Evolutionary conservation across 2,797 vertebrate genomes (phyloP).

Genomic region (Parambassis ranga): DNA sequence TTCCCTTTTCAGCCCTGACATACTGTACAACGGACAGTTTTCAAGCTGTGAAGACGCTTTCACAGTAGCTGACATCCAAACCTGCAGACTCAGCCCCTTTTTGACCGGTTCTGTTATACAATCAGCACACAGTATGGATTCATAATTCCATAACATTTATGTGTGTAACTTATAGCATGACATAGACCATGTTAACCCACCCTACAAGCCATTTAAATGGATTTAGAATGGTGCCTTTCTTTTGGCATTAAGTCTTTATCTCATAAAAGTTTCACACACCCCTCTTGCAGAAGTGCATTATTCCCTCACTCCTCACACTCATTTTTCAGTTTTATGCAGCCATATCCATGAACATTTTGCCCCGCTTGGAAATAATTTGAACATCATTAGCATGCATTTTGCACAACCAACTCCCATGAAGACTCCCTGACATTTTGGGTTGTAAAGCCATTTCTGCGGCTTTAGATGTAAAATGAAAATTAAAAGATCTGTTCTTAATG

Average conservation of each 20-base stretch:
- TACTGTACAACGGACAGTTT: slow-evolving; percentile 15
- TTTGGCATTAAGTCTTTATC: slow-evolving; percentile 10
- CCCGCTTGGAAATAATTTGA: neutral
- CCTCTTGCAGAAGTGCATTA: slow-evolving; percentile 23
- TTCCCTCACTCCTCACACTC: slow-evolving; percentile 26
- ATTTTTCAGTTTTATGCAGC: slow-evolving; percentile 24
- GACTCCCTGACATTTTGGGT: slow-evolving; percentile 8
- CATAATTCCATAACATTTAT: neutral
- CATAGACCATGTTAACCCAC: neutral
- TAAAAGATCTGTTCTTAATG: slow-evolving; percentile 15
- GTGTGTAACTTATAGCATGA: neutral
- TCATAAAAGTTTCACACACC: slow-evolving; percentile 37
- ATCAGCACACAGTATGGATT: neutral
- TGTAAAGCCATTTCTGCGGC: slow-evolving; percentile 4
- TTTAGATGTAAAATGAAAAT: slow-evolving; percentile 46
- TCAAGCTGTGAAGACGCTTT: slow-evolving; percentile 17
- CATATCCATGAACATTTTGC: neutral
- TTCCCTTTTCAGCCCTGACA: slow-evolving; percentile 11
- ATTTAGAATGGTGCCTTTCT: slow-evolving; percentile 1
- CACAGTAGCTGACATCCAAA: slow-evolving; percentile 3
- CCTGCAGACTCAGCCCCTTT: slow-evolving; percentile 5
- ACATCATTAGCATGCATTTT: slow-evolving; percentile 55
- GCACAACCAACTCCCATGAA: slow-evolving; percentile 13
- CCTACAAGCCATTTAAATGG: neutral
- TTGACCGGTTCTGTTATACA: neutral